phyloP scores from a whole-genome alignment of 2,888 invertebrate genomes.

The Schrankia costaestrigalis region DNA sequence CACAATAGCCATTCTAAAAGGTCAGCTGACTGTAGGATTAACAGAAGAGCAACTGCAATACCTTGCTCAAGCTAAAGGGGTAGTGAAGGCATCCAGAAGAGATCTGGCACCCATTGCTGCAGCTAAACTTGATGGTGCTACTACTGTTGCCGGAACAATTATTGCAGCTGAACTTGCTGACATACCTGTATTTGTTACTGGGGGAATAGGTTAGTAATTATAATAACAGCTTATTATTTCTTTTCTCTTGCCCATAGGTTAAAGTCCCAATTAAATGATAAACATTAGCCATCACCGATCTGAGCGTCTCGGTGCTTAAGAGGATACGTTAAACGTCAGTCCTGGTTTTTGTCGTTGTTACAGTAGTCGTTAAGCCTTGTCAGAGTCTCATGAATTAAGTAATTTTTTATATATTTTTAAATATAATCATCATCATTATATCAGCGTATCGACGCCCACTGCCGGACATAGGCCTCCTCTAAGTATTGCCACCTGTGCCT shows the following conservation, averaged over 20 bases:
- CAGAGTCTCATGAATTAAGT: no score
- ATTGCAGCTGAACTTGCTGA: constrained; percentile 89
- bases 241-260: neutral
- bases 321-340: no score
- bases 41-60: constrained; percentile 81
- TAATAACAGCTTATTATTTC: neutral
- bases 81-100: constrained; percentile 92
- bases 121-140: constrained; percentile 90
- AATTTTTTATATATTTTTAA: no score
- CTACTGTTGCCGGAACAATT: constrained; percentile 97
- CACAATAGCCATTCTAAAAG: constrained; percentile 93
- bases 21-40: constrained; percentile 90
- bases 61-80: constrained; percentile 80
- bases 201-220: constrained; percentile 85
- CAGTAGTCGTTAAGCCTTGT: no score
- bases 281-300: no score
- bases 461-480: no score
- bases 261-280: no score
- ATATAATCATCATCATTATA: no score
- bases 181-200: constrained; percentile 96
- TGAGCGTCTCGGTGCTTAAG: no score
- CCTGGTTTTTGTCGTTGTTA: no score
- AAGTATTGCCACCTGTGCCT: no score
- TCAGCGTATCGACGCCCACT: no score
- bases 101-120: constrained; percentile 90